Base-by-base conservation (phyloP, 2,888 invertebrate genomes). In the Sminthurinus aureus region DNA sequence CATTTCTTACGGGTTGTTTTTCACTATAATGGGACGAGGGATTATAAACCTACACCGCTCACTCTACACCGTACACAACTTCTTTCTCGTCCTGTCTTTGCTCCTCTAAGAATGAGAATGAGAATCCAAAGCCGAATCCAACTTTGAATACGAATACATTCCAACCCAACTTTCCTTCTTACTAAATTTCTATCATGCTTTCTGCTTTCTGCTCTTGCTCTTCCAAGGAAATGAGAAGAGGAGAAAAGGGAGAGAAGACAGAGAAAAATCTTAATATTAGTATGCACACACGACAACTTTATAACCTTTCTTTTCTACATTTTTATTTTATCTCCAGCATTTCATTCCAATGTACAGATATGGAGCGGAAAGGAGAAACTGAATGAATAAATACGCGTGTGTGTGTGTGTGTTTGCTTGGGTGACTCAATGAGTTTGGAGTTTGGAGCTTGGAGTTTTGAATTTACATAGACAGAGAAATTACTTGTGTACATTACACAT, bases 11-110 rank as follows among this genome's bases (percentile, higher is more conserved):
- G 67, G 75, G 77, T 74, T 86, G 81, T 84, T 86, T 84, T 83
- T 86, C 85, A 82, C 79, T 83, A 73, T 87, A 85, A 87, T 88
- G 86, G 87, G 83, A 78, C 79, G 80, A 78, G 79, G 86, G 86
- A 87, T 87, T 86, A 87, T 84, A 85, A 87, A 84, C 83, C 85
- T 84, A 77, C 85, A 78, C 82, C 38, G 38, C 6, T 38, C 38
- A 38, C 1, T 6, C 38, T 38, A 38, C 38, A 38, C 38, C 38
- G 38, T 38, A 76, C 66, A 24, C 26, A n/a, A 12, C 38, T 75
- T 75, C 13, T 9, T 67, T 69, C 71, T 15, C 71, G 4, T 26
- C 8, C 24, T 13, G 9, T 67, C 12, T 67, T 22, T 67, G 9
- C 76, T 82, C 81, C 84, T 85, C 86, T 83, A 38, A 85, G 86